These are phyloP conservation scores for Pelvicachromis taeniatus DNA, from an alignment of 2,113 vertebrate species.

Conservation along the genomic window DNA sequence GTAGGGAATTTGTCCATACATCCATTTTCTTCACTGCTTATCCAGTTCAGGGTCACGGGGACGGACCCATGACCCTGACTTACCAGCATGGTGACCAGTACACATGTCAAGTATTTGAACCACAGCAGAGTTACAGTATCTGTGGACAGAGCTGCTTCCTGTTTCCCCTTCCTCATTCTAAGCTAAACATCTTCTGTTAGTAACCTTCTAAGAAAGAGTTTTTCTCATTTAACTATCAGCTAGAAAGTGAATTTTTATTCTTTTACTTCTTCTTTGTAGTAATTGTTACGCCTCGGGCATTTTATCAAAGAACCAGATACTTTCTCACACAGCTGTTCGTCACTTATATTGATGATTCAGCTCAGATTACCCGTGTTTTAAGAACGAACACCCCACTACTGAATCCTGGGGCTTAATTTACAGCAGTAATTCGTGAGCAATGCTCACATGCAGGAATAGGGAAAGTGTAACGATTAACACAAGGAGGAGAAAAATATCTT, in stretches of 20 bases:
- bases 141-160: neutral
- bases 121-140: neutral
- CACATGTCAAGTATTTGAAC: neutral
- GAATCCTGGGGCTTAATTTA: neutral
- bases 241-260: accelerated
- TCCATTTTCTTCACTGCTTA: neutral
- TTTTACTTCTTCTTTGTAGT: neutral
- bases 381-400: neutral
- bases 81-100: neutral
- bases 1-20: accelerated
- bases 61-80: accelerated
- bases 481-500: neutral
- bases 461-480: neutral
- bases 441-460: neutral
- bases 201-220: neutral
- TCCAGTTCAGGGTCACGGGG: neutral
- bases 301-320: neutral
- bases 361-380: neutral
- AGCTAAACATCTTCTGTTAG: neutral
- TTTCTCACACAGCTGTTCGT: neutral
- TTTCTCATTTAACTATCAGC: neutral
- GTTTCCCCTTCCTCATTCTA: neutral
- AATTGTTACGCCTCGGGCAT: neutral
- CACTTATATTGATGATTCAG: neutral
- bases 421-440: neutral